Base-by-base conservation (phyloP, 2,888 invertebrate genomes). In the Aphidius colemani region DNA sequence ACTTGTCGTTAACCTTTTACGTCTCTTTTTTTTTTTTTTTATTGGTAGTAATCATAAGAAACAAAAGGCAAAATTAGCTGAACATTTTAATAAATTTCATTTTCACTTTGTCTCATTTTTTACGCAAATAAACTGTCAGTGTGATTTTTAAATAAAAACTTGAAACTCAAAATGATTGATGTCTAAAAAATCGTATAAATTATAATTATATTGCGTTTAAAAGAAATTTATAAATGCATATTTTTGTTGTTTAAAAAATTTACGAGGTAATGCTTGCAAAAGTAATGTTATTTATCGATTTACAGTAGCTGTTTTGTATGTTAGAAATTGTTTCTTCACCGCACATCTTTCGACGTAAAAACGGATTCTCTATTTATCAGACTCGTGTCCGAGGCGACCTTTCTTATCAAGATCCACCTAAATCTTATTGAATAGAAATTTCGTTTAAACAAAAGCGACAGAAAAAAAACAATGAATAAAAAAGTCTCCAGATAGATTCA, bases 61-160 rank as follows among this genome's bases (percentile, higher is more conserved):
- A 18, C 2, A 18, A 18, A 30, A 30, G 3, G 30, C 30, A 66
- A 69, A 69, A 67, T 67, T 67, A 66, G 65, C 56, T 62, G 44
- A 63, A 58, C 62, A 44, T 66, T 66, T 69, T 67, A 63, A 63
- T 67, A 63, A 63, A 63, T 48, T 57, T 46, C 39, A 55, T 53
- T 51, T 65, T 30, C 2, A 1, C 4, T 30, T 30, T 30, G 30
- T 5, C 5, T 30, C 5, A 30, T 30, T 30, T 30, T 30, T 2
- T 18, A 18, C 13, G 13, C 30, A 30, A 30, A 30, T 30, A 30
- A 30, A 30, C 3, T 30, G 3, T 30, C 30, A 5, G 30, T 30
- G 30, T 30, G 4, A 30, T 30, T 30, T 30, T 30, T 30, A 30
- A 30, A 30, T 30, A 30, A 30, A 30, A 5, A 5, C 30, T 30